Evolutionary conservation across 1,140 invertebrate species (phyloP).

Genomic region (Drosophila orosa): DNA sequence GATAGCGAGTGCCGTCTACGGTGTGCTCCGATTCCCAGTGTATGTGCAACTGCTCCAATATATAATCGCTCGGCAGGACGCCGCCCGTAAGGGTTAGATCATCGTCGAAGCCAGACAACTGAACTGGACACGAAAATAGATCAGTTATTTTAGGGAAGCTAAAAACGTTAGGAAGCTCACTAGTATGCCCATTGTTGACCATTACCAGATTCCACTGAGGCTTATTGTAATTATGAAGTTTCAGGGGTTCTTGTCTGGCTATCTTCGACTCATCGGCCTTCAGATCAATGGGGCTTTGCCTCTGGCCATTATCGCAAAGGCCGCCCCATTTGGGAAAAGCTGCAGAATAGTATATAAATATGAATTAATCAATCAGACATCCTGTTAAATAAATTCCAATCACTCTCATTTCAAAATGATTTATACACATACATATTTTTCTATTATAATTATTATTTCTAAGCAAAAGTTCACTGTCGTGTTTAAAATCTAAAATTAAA

Average conservation of each 20-base stretch:
- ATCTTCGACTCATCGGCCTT: conserved; percentile 57
- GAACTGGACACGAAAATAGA: conserved; percentile 64
- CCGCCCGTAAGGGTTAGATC: conserved; percentile 84
- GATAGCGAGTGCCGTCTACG: conserved; percentile 85
- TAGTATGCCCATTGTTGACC: conserved; percentile 85
- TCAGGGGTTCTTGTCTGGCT: conserved; percentile 73
- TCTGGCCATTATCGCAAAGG: conserved; percentile 80
- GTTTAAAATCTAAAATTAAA: too few species aligned
- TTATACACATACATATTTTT: too few species aligned
- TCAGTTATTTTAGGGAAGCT: not conserved
- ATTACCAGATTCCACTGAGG: conserved; percentile 64
- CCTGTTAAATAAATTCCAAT: too few species aligned
- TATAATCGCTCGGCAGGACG: conserved; percentile 85
- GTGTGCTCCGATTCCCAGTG: conserved; percentile 93
- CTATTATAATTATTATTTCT: too few species aligned
- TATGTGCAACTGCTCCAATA: conserved; percentile 89
- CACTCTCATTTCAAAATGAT: too few species aligned
- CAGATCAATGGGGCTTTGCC: conserved; percentile 85
- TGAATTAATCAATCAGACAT: too few species aligned
- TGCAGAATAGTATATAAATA: too few species aligned
- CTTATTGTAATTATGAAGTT: conserved; percentile 81
- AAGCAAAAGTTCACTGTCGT: too few species aligned
- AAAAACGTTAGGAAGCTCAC: conserved; percentile 62
- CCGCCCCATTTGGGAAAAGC: conserved; percentile 84
- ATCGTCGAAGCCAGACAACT: conserved; percentile 81